Base-by-base conservation (phyloP, 2,113 vertebrate species). In the Lepus americanus region DNA sequence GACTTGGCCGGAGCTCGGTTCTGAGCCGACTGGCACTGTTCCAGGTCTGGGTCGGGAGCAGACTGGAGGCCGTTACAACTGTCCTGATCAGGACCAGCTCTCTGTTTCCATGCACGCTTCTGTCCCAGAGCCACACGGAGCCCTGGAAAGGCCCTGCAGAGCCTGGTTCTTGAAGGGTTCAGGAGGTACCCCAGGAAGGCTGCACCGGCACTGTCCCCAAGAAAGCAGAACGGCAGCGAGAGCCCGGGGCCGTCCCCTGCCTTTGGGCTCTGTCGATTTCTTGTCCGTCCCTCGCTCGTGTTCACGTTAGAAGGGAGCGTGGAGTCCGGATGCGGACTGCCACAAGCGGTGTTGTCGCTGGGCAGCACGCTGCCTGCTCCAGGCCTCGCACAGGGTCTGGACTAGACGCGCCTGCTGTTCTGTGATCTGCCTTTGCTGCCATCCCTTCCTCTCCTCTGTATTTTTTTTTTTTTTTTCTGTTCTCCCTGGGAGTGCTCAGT, bases 401-500 rank as follows among this genome's bases (percentile, higher is more conserved):
- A 72, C 33, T 23, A 51, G 79, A 63, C 76, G 36, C 73, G 59
- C 59, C 89, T 86, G 70, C 53, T 83, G 3, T 51, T 77, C 92
- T 83, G 70, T 74, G 23, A 39, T 51, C 29, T 70, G 80, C 74
- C 67, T 29, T 86, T 33, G 36, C 61, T 63, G 17, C 73, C 79
- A 7, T 44, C 61, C 53, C 85, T 39, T 92, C 73, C 73, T 94
- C 29, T 49, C 72, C 55, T 89, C 27, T 88, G 69, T 53, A 7
- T 63, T 64, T 74, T 89, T 92, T 51, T 64, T 80, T 16, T 29
- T 59, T 59, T 19, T 59, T 59, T 20, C 63, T 25, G 25, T 95
- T 83, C 77, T 80, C 74, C 89, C 84, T 73, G 72, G 76, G 85
- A 86, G 36, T 51, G 77, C 79, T 84, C 36, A 16, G 81, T 87